A percentile compares a stretch with the other conserved stretches of the same genome.
These are phyloP conservation scores for Peromyscus aztecus DNA, from an alignment of 2,797 vertebrate genomes.

Conservation along the genomic window DNA sequence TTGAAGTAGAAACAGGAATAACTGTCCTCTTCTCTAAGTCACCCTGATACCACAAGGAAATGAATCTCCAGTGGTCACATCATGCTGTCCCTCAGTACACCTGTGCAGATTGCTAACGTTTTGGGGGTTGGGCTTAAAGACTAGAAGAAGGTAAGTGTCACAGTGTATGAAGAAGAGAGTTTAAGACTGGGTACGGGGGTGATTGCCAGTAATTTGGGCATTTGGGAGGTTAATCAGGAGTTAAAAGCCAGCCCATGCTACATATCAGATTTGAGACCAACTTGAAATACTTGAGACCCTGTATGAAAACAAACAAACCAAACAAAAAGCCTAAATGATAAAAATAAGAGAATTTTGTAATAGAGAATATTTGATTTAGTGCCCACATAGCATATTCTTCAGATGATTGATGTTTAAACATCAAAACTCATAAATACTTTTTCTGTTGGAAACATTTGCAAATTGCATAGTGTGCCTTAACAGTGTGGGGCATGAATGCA, in stretches of 20 bases:
- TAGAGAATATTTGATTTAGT: background rate
- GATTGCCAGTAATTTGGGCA: background rate
- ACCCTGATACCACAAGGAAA: conserved; percentile 2
- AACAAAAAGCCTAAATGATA: background rate
- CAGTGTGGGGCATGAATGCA: background rate
- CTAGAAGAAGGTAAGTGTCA: conserved; percentile 41
- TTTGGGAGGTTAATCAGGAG: background rate
- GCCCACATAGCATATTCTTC: background rate
- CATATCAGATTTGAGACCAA: background rate
- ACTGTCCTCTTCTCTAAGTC: background rate
- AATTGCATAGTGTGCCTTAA: background rate
- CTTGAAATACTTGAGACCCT: background rate
- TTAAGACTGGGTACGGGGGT: background rate
- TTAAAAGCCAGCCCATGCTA: background rate
- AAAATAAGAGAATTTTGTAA: background rate
- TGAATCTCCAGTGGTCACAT: background rate
- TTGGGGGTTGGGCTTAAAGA: conserved; percentile 52
- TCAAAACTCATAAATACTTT: conserved; percentile 43
- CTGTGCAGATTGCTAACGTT: background rate
- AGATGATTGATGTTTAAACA: conserved; percentile 2
- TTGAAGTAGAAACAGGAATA: conserved; percentile 32
- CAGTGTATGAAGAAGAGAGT: background rate
- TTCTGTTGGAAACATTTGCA: conserved; percentile 5
- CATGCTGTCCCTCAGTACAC: background rate
- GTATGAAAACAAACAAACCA: background rate